Evolutionary conservation across 1,140 invertebrate species (phyloP), one percentile per base, ranked within the genome.

Genomic region (Hycleus cichorii): DNA sequence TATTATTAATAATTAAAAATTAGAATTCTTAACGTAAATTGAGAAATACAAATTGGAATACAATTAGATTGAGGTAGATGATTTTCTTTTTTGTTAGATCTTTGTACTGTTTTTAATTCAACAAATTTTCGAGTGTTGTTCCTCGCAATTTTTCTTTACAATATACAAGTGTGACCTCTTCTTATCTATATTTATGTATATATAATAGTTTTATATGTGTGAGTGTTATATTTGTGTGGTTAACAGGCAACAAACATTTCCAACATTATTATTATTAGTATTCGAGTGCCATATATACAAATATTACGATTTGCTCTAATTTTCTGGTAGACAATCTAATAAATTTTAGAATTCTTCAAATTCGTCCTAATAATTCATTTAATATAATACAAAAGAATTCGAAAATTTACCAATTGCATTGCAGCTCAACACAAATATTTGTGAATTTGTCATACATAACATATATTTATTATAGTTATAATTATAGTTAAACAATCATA

Each of bases 241-340:
- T 58, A 61, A 67, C 63, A 65, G 63, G 63, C 60, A 66, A 66
- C 60, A 64, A 64, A 62, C 60, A 63, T 57, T 25, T 47, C 11
- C 18, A 55, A 47, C 39, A 43, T 55, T 44, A 25, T 51, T 45
- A 45, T 46, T 18, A 57, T 46, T 49, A 60, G 60, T 58, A 63
- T 63, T 67, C 63, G 63, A 65, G 63, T 63, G 61, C 64, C 62
- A 58, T 65, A 65, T 65, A 59, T 65, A 65, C 64, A 65, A 53
- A 40, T 9, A 42, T 42, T 42, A 7, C 10, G 11, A 42, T 8
- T 7, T 42, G 9, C 9, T 42, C 6, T 42, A 10, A 39, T 39
- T 39, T 39, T 39, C 10, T 18, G 18, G 18, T 18, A 18, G 18
- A 32, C 32, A 32, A 32, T 32, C 18, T 0, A 3, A 32, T 32